Percentiles rank a stretch among this genome's conserved stretches.
Conservation (phyloP, 2,888 invertebrate species). For the Drosophila kanekoi region DNA sequence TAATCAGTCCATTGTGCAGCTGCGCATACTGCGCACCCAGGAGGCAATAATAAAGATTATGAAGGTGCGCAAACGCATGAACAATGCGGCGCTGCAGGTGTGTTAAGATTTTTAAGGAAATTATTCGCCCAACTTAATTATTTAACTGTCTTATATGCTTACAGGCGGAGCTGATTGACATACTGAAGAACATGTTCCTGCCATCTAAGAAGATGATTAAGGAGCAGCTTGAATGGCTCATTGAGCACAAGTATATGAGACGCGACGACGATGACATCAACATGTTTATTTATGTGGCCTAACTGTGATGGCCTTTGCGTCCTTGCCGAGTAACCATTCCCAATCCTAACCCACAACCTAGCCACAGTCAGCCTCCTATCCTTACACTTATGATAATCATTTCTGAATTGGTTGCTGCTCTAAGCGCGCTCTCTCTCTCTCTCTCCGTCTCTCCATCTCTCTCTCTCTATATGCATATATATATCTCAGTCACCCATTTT, state of each 20-base stretch:
- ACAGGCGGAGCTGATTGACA: conserved; percentile 97
- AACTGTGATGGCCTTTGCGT: conserved; percentile 67
- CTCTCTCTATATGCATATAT: not conserved
- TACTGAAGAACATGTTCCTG: conserved; percentile 99
- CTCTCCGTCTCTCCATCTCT: not conserved
- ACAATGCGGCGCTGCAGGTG: conserved; percentile 96
- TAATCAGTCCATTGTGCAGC: conserved; percentile 98
- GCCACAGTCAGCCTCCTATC: not conserved
- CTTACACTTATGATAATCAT: conserved; percentile 6
- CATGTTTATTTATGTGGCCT: conserved; percentile 99
- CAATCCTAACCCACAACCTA: conserved; percentile 13
- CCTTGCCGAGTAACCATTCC: conserved; percentile 57
- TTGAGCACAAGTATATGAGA: conserved; percentile 99
- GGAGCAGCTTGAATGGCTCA: conserved; percentile 99
- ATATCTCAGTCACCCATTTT: conserved; percentile 18
- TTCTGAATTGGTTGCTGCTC: conserved; percentile 33
- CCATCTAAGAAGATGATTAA: conserved; percentile 99
- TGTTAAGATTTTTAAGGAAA: conserved; percentile 13
- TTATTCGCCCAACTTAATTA: not conserved
- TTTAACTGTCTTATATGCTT: conserved; percentile 51
- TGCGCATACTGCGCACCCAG: conserved; percentile 96
- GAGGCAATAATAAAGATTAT: conserved; percentile 99
- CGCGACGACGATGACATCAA: conserved; percentile 99
- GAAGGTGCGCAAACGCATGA: conserved; percentile 98
- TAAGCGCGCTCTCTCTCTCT: conserved; percentile 30